Evolutionary conservation across 1,140 invertebrate species (phyloP), one percentile per base, ranked within the genome.

Genomic region (Lepidotrigona ventralis): DNA sequence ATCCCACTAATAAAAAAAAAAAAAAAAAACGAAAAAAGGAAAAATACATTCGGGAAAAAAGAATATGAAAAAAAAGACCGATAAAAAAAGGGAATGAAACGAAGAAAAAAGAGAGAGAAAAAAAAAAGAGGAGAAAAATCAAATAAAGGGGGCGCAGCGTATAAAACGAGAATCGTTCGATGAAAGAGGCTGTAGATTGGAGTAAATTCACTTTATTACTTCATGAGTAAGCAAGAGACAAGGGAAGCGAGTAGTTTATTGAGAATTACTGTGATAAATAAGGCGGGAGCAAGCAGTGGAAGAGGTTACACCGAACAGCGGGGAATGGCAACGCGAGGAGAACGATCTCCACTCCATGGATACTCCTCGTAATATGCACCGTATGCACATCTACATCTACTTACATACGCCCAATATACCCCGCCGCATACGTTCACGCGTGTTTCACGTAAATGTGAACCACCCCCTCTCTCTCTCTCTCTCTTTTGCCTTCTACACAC

Each of bases 211-310:
- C 83, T 91, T 89, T 89, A 90, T 91, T 87, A 84, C 90, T 90
- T 89, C 88, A 88, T 83, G 87, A 88, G 88, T 81, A 83, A 89
- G 82, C 75, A 83, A 82, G 83, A 84, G 83, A 90, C 87, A 90
- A 90, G 88, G 88, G 88, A 90, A 92, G 87, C 90, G 81, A 92
- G 90, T 89, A 86, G 89, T 93, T 92, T 92, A 92, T 92, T 91
- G 90, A 92, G 89, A 92, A 92, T 93, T 92, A 92, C 88, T 84
- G 90, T 90, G 91, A 93, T 93, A 93, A 92, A 93, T 92, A 92
- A 93, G 88, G 80, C 71, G 86, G 86, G 84, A 87, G 86, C 76
- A 84, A 83, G 74, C 78, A 84, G 51, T 76, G 77, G 66, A 63
- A 64, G 79, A 58, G 72, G 80, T 73, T 73, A 74, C 79, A 63